Percentiles rank a stretch among this genome's conserved stretches.
phyloP scores from a whole-genome alignment of 2,888 invertebrate genomes.

The Cryptophagus acutangulus region DNA sequence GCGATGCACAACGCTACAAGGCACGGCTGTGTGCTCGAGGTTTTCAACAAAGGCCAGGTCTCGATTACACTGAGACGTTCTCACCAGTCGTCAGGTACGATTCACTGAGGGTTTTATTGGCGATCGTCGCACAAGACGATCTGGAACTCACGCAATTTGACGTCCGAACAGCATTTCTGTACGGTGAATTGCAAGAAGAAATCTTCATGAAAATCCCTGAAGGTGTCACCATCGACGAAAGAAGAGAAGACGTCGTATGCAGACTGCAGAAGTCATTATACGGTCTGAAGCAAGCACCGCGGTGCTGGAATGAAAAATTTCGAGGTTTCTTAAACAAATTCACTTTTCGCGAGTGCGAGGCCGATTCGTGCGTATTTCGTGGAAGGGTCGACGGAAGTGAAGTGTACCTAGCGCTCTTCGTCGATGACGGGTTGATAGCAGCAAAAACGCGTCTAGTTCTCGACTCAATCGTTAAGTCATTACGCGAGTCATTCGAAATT shows the following conservation, averaged over 20 bases:
- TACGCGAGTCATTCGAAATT: slow-evolving; percentile 11
- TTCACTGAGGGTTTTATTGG: too few relatives aligned
- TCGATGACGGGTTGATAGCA: slow-evolving; percentile 32
- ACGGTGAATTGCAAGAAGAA: too few relatives aligned
- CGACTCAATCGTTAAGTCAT: neutral
- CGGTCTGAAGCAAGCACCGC: slow-evolving; percentile 36
- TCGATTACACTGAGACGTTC: too few relatives aligned
- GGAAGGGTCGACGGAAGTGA: slow-evolving; percentile 14
- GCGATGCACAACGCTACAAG: too few relatives aligned
- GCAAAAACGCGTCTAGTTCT: neutral
- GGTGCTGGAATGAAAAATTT: slow-evolving; percentile 33
- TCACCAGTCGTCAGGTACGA: too few relatives aligned
- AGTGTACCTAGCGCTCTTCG: slow-evolving; percentile 13
- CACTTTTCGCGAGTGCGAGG: slow-evolving; percentile 25
- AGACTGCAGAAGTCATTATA: slow-evolving; percentile 25
- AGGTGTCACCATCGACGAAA: slow-evolving; percentile 3
- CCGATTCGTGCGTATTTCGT: slow-evolving; percentile 33
- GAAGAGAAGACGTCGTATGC: neutral
- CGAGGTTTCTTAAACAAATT: slow-evolving; percentile 27
- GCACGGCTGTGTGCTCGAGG: too few relatives aligned
- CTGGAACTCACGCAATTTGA: too few relatives aligned
- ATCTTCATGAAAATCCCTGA: neutral
- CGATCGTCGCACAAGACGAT: too few relatives aligned
- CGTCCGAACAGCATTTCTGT: too few relatives aligned
- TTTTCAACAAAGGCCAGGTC: too few relatives aligned